Evolutionary conservation across 2,113 vertebrate genomes (phyloP), one percentile per base, ranked within the genome.

Genomic region (Datnioides undecimradiatus): DNA sequence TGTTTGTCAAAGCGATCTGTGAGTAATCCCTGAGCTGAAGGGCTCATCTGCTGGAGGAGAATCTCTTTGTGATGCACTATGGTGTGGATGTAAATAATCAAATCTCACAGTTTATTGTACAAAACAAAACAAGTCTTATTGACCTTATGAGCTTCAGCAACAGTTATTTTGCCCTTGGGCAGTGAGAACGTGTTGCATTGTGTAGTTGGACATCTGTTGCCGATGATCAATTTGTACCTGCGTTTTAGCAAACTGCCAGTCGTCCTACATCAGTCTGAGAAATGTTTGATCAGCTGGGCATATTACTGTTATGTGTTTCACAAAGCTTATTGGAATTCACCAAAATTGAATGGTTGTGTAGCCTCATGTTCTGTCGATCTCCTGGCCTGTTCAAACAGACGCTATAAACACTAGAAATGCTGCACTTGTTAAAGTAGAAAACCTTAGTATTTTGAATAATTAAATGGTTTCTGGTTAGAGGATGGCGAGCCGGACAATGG

Each of bases 1-100:
- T 75, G 76, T 85, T 88, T 78, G 55, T 83, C 57, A 25, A 29
- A 55, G 62, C 4, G 46, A 75, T 82, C 59, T 66, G 21, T 46
- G 19, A 70, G 54, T 85, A 80, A 79, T 79, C 65, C 73, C 57
- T 1, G n/a, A 63, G 57, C 45, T 60, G 6, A 63, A 70, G 43
- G 77, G 25, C 16, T 80, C 52, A 40, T 74, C 75, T 59, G 36
- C 38, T 77, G 54, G 63, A 51, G 8, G 66, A 34, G 59, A 66
- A 59, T 66, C 48, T 58, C 48, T n/a, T 41, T 27, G 48, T 36
- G 46, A 55, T 74, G 43, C 36, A 16, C 38, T 64, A 33, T 25
- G 43, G 5, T 14, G 46, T 52, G n/a, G 43, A 43, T 81, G 33
- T 46, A 41, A 58, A 43, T 68, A 54, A 51, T 76, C 34, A 73